Evolutionary conservation across 2,888 invertebrate genomes (phyloP), one percentile per base, ranked within the genome.

Genomic region (Autographa gamma): DNA sequence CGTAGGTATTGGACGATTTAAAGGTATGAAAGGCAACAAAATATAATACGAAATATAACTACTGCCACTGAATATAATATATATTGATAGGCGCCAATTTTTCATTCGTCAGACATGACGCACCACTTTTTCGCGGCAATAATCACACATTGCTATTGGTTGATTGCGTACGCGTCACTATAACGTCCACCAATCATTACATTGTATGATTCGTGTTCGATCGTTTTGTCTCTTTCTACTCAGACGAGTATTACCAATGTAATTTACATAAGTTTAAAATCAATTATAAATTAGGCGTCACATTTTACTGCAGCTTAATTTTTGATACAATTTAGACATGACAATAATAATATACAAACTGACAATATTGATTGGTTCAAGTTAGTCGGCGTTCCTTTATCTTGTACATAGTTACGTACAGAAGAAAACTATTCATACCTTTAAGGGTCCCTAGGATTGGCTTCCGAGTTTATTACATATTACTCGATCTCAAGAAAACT

Each of bases 401-500:
- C n/a, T 6, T 48, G 4, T 48, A 48, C 7, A 25, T 25, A 25
- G 25, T 25, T 48, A 43, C 43, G 43, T 43, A 43, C 43, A 14
- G 43, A 43, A 13, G 41, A 41, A 9, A n/a, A 48, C 48, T 48
- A 48, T 81, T 84, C 77, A 79, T 82, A 85, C 82, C 83, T 87
- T 87, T 84, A 86, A 69, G 69, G 66, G 73, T 75, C 81, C 81
- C 71, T 79, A 85, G 80, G 83, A 84, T 84, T 82, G 80, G 85
- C 86, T 90, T 88, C 86, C 86, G 85, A 86, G 80, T 84, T 85
- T 73, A 81, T 85, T 84, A 78, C 76, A 79, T 82, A 74, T 76
- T 76, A 78, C 58, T 82, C 73, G 77, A 80, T 81, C 81, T 83
- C 81, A 79, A 74, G 65, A 71, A 83, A 83, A 84, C 85, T 89